These are phyloP conservation scores for Alsophila aescularia DNA, from an alignment of 2,888 invertebrate genomes.

Conservation along the genomic window DNA sequence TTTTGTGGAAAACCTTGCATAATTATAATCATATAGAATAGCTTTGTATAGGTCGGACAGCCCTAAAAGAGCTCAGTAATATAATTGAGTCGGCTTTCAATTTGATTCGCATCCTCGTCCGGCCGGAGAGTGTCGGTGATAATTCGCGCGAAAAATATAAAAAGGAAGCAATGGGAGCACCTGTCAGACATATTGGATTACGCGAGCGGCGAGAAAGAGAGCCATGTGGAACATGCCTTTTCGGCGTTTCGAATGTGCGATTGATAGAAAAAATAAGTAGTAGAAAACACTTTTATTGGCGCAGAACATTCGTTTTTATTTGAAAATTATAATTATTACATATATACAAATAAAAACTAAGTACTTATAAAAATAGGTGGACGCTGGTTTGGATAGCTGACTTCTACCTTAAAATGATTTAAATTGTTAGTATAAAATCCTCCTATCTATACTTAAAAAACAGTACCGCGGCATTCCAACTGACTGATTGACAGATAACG, in stretches of 20 bases:
- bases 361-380: too few species aligned
- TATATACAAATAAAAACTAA: too few species aligned
- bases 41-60: slow-evolving; percentile 39
- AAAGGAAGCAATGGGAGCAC: slow-evolving; percentile 71
- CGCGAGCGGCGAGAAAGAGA: slow-evolving; percentile 33
- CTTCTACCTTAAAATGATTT: too few species aligned
- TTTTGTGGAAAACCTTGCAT: too few species aligned
- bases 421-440: too few species aligned
- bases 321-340: too few species aligned
- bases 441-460: too few species aligned
- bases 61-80: slow-evolving; percentile 70
- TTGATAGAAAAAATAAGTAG: background rate
- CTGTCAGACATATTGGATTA: slow-evolving; percentile 82
- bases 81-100: slow-evolving; percentile 84
- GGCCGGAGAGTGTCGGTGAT: slow-evolving; percentile 79
- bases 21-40: background rate
- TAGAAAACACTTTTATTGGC: too few species aligned
- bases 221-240: slow-evolving; percentile 30
- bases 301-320: too few species aligned
- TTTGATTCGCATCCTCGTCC: slow-evolving; percentile 82
- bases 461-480: too few species aligned
- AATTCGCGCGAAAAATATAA: slow-evolving; percentile 83
- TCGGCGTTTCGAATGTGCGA: background rate
- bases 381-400: too few species aligned
- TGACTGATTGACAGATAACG: too few species aligned